Evolutionary conservation across 2,113 vertebrate species (phyloP).

Genomic region (Setophaga kirtlandii): DNA sequence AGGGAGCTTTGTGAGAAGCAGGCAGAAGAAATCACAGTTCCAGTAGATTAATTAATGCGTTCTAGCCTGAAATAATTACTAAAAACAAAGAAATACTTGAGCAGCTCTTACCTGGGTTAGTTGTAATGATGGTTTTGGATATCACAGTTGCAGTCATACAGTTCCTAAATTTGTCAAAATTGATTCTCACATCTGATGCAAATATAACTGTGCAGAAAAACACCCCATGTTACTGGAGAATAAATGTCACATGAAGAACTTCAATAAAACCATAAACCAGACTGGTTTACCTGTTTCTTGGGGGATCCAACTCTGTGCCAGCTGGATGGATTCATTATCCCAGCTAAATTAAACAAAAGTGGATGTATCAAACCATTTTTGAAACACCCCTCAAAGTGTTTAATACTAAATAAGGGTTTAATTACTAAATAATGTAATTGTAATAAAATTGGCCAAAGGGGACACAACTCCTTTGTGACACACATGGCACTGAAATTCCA

Average conservation of each 20-base stretch:
- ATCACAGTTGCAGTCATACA: conserved; percentile 90
- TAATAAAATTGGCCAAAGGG: background rate
- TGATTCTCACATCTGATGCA: conserved; percentile 89
- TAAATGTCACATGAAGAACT: background rate
- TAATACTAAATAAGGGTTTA: no score
- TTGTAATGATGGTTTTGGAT: conserved; percentile 93
- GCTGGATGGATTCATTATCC: conserved; percentile 90
- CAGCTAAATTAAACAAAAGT: conserved; percentile 79
- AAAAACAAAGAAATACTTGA: background rate
- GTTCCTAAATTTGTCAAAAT: conserved; percentile 91
- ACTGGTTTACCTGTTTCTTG: conserved; percentile 84
- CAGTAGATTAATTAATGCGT: background rate
- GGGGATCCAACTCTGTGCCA: conserved; percentile 86
- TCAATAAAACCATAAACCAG: conserved; percentile 18
- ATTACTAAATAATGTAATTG: background rate
- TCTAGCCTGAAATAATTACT: background rate
- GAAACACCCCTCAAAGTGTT: background rate
- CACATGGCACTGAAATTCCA: background rate
- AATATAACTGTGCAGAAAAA: conserved; percentile 87
- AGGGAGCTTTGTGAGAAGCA: background rate
- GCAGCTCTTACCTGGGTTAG: conserved; percentile 88
- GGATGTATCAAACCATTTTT: background rate
- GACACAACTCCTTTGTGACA: background rate
- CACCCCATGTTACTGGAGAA: background rate
- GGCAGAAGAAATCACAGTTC: background rate